Evolutionary conservation across 1,140 invertebrate genomes (phyloP).

Genomic region (Eurytemora carolleeae): DNA sequence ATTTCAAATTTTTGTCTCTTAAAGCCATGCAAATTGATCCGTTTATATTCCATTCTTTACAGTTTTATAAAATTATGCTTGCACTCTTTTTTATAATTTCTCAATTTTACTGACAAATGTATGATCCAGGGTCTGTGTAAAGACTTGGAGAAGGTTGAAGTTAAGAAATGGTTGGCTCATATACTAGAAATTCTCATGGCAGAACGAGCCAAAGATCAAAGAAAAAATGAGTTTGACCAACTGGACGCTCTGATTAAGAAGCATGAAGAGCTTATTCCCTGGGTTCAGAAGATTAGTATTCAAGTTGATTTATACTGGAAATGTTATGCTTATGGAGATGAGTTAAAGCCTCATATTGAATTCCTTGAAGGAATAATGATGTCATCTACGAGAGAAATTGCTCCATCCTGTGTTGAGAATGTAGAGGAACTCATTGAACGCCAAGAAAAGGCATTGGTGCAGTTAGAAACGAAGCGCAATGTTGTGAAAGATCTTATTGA

Average conservation of each 20-base stretch:
- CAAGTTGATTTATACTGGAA: conserved; percentile 17
- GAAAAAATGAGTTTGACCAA: conserved; percentile 18
- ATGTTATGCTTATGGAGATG: conserved; percentile 19
- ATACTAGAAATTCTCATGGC: conserved; percentile 16
- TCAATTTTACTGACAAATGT: background rate
- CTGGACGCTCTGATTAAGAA: conserved; percentile 19
- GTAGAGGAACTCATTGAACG: conserved; percentile 20
- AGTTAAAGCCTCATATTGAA: conserved; percentile 16
- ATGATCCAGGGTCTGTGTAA: conserved; percentile 17
- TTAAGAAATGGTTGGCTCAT: conserved; percentile 19
- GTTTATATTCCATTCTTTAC: background rate
- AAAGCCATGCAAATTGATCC: background rate
- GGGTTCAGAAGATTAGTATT: background rate
- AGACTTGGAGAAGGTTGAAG: conserved; percentile 19
- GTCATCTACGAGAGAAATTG: conserved; percentile 19
- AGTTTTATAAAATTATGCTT: background rate
- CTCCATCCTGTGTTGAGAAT: conserved; percentile 19
- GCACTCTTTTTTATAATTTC: background rate
- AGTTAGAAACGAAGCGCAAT: conserved; percentile 16
- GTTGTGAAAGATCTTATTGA: conserved; percentile 18
- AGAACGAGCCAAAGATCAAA: conserved; percentile 19
- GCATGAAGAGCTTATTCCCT: conserved; percentile 18
- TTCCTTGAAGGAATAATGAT: conserved; percentile 18
- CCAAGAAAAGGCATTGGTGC: conserved; percentile 16
- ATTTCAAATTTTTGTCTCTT: too few species aligned